Evolutionary conservation across 2,797 vertebrate genomes (phyloP).

Genomic region (Graptemys geographica): DNA sequence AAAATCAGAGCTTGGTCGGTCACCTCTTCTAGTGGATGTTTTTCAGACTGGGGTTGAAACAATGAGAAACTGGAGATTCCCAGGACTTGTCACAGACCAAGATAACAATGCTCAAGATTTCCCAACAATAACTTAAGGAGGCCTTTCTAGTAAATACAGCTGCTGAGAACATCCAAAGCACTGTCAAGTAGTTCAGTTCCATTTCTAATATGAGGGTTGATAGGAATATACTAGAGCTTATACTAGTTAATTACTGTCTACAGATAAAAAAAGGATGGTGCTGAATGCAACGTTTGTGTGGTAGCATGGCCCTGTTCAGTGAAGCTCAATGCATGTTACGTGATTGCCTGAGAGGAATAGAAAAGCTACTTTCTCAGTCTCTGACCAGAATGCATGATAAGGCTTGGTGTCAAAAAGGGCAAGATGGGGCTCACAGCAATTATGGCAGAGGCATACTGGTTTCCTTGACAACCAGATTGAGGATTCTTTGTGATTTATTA

Average conservation of each 20-base stretch:
- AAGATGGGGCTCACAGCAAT: conserved; percentile 85
- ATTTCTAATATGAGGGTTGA: conserved; percentile 79
- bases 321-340: conserved; percentile 75
- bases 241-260: conserved; percentile 64
- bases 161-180: conserved; percentile 26
- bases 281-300: conserved; percentile 71
- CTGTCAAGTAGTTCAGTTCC: conserved; percentile 67
- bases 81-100: background rate
- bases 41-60: background rate
- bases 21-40: background rate
- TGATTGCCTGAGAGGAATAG: conserved; percentile 83
- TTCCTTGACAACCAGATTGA: conserved; percentile 89
- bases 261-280: conserved; percentile 33
- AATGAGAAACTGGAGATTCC: background rate
- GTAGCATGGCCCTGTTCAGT: conserved; percentile 69
- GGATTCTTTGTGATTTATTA: conserved; percentile 89
- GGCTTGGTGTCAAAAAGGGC: conserved; percentile 86
- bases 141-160: conserved; percentile 46
- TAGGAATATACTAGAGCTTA: conserved; percentile 74
- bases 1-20: background rate
- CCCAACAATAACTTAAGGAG: conserved; percentile 15
- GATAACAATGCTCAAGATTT: conserved; percentile 23
- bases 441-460: conserved; percentile 86
- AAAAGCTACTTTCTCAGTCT: conserved; percentile 84
- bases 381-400: conserved; percentile 90